phyloP scores from a whole-genome alignment of 2,113 vertebrate genomes.

The Candoia aspera region DNA sequence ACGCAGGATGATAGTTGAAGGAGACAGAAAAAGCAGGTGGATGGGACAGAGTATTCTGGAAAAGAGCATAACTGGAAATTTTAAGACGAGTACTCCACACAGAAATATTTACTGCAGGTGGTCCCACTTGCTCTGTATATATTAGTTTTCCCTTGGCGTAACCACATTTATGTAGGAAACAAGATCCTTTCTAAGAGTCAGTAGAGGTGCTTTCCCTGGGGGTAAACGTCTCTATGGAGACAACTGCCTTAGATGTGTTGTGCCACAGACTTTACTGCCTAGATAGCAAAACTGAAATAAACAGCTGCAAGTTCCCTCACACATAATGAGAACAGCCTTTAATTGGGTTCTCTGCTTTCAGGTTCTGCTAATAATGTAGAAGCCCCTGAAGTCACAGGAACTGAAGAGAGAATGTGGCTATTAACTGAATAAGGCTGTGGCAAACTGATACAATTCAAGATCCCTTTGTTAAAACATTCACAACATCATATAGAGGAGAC shows the following conservation, averaged over 20 bases:
- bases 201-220: conserved; percentile 9
- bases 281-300: conserved; percentile 11
- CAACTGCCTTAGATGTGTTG: conserved; percentile 4
- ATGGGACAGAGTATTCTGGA: neutral
- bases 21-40: neutral
- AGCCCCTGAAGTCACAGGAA: neutral
- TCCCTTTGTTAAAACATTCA: neutral
- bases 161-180: neutral
- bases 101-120: neutral
- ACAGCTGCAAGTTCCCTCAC: neutral
- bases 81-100: neutral
- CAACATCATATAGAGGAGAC: neutral
- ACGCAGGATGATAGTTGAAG: neutral
- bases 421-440: neutral
- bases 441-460: neutral
- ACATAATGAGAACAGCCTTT: conserved; percentile 6
- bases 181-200: conserved; percentile 2
- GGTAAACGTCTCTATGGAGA: conserved; percentile 20
- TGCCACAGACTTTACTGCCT: conserved; percentile 4
- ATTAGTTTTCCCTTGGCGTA: neutral
- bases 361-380: neutral
- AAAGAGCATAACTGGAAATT: neutral
- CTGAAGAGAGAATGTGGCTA: neutral
- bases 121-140: neutral
- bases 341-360: conserved; percentile 4